Evolutionary conservation across 2,888 invertebrate genomes (phyloP).

Genomic region (Oeneis ivallda): DNA sequence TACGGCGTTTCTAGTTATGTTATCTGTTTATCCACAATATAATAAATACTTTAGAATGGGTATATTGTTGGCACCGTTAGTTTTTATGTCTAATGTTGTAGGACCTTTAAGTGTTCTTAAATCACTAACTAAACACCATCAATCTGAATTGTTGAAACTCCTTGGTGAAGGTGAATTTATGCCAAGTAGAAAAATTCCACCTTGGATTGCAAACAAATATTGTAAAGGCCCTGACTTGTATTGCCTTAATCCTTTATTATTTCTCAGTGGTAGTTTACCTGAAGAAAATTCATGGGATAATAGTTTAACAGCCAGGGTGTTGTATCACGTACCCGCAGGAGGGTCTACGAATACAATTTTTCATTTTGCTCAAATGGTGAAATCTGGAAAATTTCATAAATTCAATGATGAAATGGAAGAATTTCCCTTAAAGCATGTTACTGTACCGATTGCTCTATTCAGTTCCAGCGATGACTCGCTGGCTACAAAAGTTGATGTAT

Average conservation of each 20-base stretch:
- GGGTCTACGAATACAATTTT: conserved; percentile 61
- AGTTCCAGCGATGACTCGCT: conserved; percentile 62
- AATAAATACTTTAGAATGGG: conserved; percentile 59
- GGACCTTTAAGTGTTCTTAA: conserved; percentile 55
- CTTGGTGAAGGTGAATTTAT: conserved; percentile 58
- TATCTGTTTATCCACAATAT: conserved; percentile 56
- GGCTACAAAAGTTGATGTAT: conserved; percentile 53
- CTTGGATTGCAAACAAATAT: conserved; percentile 51
- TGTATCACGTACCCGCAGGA: conserved; percentile 63
- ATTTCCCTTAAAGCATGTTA: conserved; percentile 50
- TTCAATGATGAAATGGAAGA: conserved; percentile 47
- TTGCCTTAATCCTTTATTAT: conserved; percentile 63
- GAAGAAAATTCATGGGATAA: conserved; percentile 43
- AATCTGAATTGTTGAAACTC: conserved; percentile 47
- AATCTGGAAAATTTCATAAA: conserved; percentile 59
- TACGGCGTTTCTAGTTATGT: conserved; percentile 58
- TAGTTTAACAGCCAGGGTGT: conserved; percentile 52
- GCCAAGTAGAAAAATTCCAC: conserved; percentile 54
- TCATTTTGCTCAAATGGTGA: conserved; percentile 60
- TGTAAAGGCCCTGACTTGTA: conserved; percentile 52
- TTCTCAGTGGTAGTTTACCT: conserved; percentile 55
- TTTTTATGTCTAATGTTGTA: conserved; percentile 53
- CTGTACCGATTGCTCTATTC: conserved; percentile 57
- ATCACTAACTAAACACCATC: conserved; percentile 44
- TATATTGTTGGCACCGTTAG: conserved; percentile 60